Evolutionary conservation across 2,113 vertebrate genomes (phyloP).

Genomic region (Sinocyclocheilus anophthalmus): DNA sequence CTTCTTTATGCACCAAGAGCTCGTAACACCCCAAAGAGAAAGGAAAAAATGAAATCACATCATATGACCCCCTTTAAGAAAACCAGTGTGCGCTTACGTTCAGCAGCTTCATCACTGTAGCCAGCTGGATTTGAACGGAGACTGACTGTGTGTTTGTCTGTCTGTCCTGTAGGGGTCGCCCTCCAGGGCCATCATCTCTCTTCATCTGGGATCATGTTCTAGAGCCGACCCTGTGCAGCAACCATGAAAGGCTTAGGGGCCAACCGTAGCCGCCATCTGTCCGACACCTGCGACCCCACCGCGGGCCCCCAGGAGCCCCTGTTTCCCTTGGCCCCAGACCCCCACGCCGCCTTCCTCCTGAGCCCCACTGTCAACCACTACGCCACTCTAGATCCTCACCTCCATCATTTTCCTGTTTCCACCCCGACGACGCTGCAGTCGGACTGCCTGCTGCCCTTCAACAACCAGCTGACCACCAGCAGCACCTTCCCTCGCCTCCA

Average conservation of each 20-base stretch:
- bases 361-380: slow-evolving; percentile 89
- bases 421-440: slow-evolving; percentile 74
- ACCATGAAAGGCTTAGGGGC: slow-evolving; percentile 96
- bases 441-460: slow-evolving; percentile 89
- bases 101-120: neutral
- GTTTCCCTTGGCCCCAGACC: slow-evolving; percentile 81
- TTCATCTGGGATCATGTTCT: slow-evolving; percentile 69
- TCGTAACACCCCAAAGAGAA: too few relatives aligned
- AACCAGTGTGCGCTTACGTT: neutral
- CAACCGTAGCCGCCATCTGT: slow-evolving; percentile 87
- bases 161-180: slow-evolving; percentile 65
- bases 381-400: slow-evolving; percentile 82
- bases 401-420: slow-evolving; percentile 74
- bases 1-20: too few relatives aligned
- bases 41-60: too few relatives aligned
- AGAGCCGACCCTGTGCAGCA: slow-evolving; percentile 67
- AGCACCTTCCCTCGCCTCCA: slow-evolving; percentile 97
- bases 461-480: slow-evolving; percentile 93
- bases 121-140: neutral
- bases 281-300: slow-evolving; percentile 88
- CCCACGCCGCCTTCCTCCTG: slow-evolving; percentile 89
- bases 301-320: slow-evolving; percentile 76
- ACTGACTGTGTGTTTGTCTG: slow-evolving; percentile 11
- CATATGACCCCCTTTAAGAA: neutral
- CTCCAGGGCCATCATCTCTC: slow-evolving; percentile 56